Conservation (phyloP, 2,797 vertebrate species). For the Chelidonichthys spinosus region DNA sequence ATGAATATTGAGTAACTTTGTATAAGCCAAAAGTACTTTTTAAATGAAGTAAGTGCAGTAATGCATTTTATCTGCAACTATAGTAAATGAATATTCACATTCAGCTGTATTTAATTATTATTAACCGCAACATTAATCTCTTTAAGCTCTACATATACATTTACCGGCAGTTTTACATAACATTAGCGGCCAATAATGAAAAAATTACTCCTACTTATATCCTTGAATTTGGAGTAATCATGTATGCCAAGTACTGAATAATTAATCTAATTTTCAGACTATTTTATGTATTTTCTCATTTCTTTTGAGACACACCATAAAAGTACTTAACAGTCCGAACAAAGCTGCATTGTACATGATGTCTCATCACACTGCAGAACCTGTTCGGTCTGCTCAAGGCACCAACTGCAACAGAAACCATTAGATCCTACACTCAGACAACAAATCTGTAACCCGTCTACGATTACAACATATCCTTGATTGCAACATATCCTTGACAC, state of each 20-base stretch:
- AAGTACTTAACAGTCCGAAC: constrained; percentile 16
- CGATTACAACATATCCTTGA: constrained; percentile 47
- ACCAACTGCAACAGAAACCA: constrained; percentile 48
- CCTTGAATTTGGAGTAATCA: constrained; percentile 27
- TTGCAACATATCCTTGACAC: constrained; percentile 49
- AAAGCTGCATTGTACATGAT: constrained; percentile 46
- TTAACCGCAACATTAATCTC: constrained; percentile 69
- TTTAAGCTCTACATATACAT: constrained; percentile 66
- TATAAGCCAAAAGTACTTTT: neutral
- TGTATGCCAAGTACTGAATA: constrained; percentile 7
- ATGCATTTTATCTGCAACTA: constrained; percentile 11
- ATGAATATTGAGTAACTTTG: neutral
- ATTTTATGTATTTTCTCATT: constrained; percentile 16
- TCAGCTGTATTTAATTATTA: too few species aligned
- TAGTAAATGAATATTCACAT: constrained; percentile 21
- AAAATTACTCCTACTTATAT: constrained; percentile 20
- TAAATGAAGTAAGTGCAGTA: neutral
- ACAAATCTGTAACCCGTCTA: constrained; percentile 54
- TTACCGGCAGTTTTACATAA: constrained; percentile 48
- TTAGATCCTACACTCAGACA: constrained; percentile 41
- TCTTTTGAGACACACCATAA: constrained; percentile 8
- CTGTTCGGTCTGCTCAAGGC: constrained; percentile 51
- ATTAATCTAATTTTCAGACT: constrained; percentile 5
- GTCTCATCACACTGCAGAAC: constrained; percentile 49
- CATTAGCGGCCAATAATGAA: constrained; percentile 49